These are phyloP conservation scores for Dicrurus megarhynchus DNA, from an alignment of 2,113 vertebrate genomes.

Conservation along the genomic window DNA sequence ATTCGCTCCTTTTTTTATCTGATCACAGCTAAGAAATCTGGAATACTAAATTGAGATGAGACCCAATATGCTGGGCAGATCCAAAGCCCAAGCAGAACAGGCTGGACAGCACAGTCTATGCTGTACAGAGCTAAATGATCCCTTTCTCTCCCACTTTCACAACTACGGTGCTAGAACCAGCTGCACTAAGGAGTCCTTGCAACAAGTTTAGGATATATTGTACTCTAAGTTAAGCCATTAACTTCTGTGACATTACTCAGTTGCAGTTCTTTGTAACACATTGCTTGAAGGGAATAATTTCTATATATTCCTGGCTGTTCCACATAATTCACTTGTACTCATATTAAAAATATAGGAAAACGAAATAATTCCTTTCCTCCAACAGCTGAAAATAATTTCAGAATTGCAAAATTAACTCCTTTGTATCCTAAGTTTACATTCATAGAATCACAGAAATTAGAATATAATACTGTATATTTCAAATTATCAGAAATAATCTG, in stretches of 20 bases:
- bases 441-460: not conserved
- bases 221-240: not conserved
- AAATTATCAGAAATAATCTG: not conserved
- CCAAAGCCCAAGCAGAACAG: not conserved
- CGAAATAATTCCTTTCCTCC: not conserved
- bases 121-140: not conserved
- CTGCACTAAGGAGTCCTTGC: not conserved
- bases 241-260: not conserved
- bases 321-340: not conserved
- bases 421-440: not conserved
- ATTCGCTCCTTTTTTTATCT: not conserved
- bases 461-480: not conserved
- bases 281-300: not conserved
- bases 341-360: not conserved
- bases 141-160: not conserved
- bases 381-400: not conserved
- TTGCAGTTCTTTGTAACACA: not conserved
- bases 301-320: not conserved
- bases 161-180: not conserved
- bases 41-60: not conserved
- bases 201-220: not conserved
- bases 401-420: not conserved
- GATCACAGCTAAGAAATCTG: not conserved
- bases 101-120: not conserved
- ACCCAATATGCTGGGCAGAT: not conserved